Base-by-base conservation (phyloP, 1,140 invertebrate species). In the Ostrea denselamellosa region DNA sequence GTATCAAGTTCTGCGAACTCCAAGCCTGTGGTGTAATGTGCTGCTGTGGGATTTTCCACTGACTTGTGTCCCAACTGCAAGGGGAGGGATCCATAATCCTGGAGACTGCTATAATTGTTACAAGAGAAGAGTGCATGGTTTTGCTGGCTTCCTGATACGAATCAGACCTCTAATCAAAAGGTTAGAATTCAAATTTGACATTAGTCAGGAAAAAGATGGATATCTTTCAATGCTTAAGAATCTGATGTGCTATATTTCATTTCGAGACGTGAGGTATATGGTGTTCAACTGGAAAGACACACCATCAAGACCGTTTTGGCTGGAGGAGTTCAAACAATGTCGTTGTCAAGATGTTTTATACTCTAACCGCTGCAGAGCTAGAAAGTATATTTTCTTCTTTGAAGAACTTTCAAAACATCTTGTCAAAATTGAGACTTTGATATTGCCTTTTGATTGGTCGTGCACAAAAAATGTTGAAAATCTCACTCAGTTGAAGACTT, bases 381-480 rank as follows among this genome's bases (percentile, higher is more conserved):
- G 94, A 71, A 85, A 90, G 25, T 95, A 94, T 91, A 91, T 92
- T 3, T 86, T 90, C 19, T 91, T 94, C 83, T 95, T 95, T 89
- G 92, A 93, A 10, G 52, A 89, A 12, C 93, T 95, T 87, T 92
- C 92, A 3, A 86, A 83, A 17, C 58, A 92, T 51, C 90, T 92
- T 12, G 88, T 93, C 10, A 92, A 92, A 56, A 53, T 94, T 0
- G 90, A 88, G 22, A 93, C 93, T 22, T 89, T 95, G 12, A 89
- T 93, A 17, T 81, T 94, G 86, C 94, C 94, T 9, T 95, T 95
- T 91, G 93, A 94, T 88, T 95, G 94, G 94, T 91, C 58, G 2
- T 90, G 92, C 28, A 90, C 91, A 25, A 90, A 83, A 17, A 92
- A 92, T 83, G 89, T 95, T 9, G 83, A 91, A 68, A 90, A 90